Base-by-base conservation (phyloP, 2,797 vertebrate species). In the Gymnothorax reevesii region DNA sequence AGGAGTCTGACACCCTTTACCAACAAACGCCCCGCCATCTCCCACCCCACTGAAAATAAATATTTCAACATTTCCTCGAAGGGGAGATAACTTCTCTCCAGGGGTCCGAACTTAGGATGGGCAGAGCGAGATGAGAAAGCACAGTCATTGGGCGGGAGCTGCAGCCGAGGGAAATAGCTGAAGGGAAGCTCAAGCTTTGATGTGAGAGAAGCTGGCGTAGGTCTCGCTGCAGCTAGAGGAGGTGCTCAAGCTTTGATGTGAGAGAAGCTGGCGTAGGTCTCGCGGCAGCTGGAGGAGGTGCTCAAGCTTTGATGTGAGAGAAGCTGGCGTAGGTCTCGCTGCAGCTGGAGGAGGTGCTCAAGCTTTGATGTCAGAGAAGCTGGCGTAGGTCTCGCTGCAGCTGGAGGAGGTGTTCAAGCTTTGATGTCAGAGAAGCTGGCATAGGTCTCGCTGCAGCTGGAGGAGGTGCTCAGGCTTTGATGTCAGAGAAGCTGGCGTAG, bases 141-240 rank as follows among this genome's bases (percentile, higher is more conserved):
- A 54, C 8, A 52, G 69, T 49, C 25, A 71, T 85, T 60, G 1
- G 59, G 4, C 49, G 25, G 83, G 82, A 49, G 20, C 57, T 9
- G 9, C 4, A 42, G 85, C 27, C 3, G n/a, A 8, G 84, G 20
- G 60, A 22, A 8, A 12, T 27, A 83, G 33, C 54, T n/a, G 27
- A 62, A 62, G 42, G 66, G 83, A 55, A 7, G 73, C 87, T 97
- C 94, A 99, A 88, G 96, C 94, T 93, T 98, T 98, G 90, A 97
- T 94, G 92, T 98, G 97, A 0, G 97, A 95, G 91, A 97, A 96
- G 94, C 96, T 96, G 42, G 95, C 95, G 93, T 96, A 97, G 90
- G 96, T 97, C 87, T 99, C 98, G 20, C 98, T 98, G 95, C 97
- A 99, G 95, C 97, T 99, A 87, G 98, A 99, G 0, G 98, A 99